Base-by-base conservation (phyloP, 2,797 vertebrate species). In the Platyrinchus mystaceus region DNA sequence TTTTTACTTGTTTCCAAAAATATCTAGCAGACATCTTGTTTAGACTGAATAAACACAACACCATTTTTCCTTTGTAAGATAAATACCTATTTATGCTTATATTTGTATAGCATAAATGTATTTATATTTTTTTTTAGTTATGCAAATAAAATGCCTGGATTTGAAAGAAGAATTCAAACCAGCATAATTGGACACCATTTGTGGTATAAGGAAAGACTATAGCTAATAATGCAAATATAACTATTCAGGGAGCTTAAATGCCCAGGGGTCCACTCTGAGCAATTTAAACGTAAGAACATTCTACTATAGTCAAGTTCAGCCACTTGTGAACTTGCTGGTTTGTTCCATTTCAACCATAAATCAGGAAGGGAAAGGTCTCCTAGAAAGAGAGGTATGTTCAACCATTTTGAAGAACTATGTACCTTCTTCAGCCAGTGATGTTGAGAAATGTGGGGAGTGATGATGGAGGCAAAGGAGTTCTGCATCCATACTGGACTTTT, bases 191-290 rank as follows among this genome's bases (percentile, higher is more conserved):
- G 22, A 12, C 18, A 85, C 21, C 27, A 60, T 70, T 60, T 90
- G 3, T 76, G 1, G 3, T 30, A 22, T 44, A 67, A 74, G 15
- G 9, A 53, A 53, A 67, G 7, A 36, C 3, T 2, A 37, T 9
- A 46, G 3, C 6, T 36, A 83, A 43, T 12, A 62, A 53, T 13
- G 7, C 3, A 46, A 84, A 68, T 55, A 17, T 27, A 37, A 21
- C 13, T 70, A 50, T 56, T 59, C 10, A 36, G 5, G 21, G 8
- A 7, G 0, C 6, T 67, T 74, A 69, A 69, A 55, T 52, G 10
- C 7, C 24, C 5, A 21, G 9, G 1, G 1, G 7, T 16, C 63
- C 32, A 37, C 26, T 64, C 7, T 49, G 23, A 50, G 14, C 1
- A 49, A 50, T 83, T 58, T 49, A 43, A 80, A 34, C 0, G 2